Conservation (phyloP, 2,797 vertebrate genomes). For the Neosilurus hyrtlii region DNA sequence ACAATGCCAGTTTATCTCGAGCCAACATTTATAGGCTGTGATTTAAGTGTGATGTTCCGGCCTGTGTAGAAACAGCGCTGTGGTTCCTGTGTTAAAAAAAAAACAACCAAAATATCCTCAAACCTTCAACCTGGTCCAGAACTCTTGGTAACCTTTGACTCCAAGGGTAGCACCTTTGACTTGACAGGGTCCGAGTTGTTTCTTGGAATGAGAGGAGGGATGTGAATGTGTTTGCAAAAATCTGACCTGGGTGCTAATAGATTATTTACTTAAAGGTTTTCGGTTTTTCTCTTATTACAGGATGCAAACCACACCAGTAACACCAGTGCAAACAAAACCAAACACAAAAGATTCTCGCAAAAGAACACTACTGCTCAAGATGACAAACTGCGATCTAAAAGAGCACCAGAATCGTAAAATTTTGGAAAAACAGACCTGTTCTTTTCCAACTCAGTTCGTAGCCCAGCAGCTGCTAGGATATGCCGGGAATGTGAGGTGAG, state of each 20-base stretch:
- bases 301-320: constrained; percentile 3
- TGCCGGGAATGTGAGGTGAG: constrained; percentile 68
- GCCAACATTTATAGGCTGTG: constrained; percentile 63
- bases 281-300: neutral
- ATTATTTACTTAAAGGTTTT: constrained; percentile 3
- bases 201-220: neutral
- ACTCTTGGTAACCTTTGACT: constrained; percentile 67
- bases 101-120: constrained; percentile 57
- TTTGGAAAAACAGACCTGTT: neutral
- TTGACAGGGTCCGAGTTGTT: constrained; percentile 53
- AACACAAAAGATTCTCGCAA: neutral
- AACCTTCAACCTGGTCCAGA: constrained; percentile 62
- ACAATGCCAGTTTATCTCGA: neutral
- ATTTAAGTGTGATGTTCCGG: constrained; percentile 69
- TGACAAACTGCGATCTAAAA: neutral
- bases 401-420: neutral
- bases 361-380: neutral
- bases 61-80: constrained; percentile 71
- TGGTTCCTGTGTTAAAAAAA: constrained; percentile 74
- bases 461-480: constrained; percentile 67
- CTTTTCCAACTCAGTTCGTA: constrained; percentile 49
- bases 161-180: constrained; percentile 69
- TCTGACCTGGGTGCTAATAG: constrained; percentile 6
- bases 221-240: neutral
- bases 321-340: neutral